Percentiles rank a stretch among this genome's conserved stretches.
Conservation (phyloP, 1,140 invertebrate species). For the Sycophaga agraensis region DNA sequence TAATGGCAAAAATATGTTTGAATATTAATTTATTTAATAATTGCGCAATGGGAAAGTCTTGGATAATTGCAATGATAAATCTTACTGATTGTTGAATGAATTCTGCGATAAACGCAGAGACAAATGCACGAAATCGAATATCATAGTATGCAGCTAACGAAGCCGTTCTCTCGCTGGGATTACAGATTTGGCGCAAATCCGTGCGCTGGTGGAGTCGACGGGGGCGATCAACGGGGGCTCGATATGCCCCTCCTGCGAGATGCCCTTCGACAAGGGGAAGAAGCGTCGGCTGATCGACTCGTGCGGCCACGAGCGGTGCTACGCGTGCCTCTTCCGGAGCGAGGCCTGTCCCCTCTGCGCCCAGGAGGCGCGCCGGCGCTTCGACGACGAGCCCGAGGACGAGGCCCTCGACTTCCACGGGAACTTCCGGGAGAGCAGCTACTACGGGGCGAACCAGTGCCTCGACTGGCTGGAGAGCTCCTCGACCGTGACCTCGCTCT, state of each 20-base stretch:
- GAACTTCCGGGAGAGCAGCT: constrained; percentile 23
- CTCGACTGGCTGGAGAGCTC: constrained; percentile 51
- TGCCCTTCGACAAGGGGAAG: constrained; percentile 94
- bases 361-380: constrained; percentile 31
- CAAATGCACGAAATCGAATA: no score
- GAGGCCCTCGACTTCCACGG: constrained; percentile 35
- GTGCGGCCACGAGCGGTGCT: constrained; percentile 91
- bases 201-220: constrained; percentile 66
- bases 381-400: constrained; percentile 39
- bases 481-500: constrained; percentile 51
- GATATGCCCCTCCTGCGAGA: constrained; percentile 79
- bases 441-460: constrained; percentile 37
- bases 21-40: no score
- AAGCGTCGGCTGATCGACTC: constrained; percentile 90
- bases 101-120: no score
- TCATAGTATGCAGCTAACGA: no score
- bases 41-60: no score
- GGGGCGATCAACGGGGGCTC: constrained; percentile 63
- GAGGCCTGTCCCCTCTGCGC: constrained; percentile 85
- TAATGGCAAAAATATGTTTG: no score
- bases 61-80: no score
- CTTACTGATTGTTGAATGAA: no score
- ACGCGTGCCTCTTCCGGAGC: constrained; percentile 89
- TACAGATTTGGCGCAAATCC: constrained; percentile 75
- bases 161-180: no score